Percentiles rank a stretch among this genome's conserved stretches.
Evolutionary conservation across 2,113 vertebrate genomes (phyloP).

Genomic region (Isurus oxyrinchus): DNA sequence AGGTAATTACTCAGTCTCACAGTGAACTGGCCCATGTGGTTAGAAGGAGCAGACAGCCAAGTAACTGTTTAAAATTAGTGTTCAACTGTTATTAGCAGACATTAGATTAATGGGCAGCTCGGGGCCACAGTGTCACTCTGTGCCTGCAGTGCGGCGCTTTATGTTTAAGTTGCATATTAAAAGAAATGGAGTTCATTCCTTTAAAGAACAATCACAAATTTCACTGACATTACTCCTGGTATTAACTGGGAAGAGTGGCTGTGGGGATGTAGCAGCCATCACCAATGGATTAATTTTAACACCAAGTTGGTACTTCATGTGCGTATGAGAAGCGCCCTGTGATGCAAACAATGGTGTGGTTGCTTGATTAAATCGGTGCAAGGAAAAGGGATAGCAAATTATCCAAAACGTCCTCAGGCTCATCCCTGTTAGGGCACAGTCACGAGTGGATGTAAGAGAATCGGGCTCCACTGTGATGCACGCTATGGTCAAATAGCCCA

Average conservation of each 20-base stretch:
- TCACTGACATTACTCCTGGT: background rate
- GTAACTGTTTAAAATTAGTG: constrained; percentile 16
- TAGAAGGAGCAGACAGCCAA: background rate
- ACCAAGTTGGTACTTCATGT: background rate
- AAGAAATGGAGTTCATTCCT: background rate
- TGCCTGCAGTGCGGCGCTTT: background rate
- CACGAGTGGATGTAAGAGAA: background rate
- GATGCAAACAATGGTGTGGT: background rate
- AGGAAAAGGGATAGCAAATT: background rate
- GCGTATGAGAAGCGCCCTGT: background rate
- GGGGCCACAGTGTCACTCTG: background rate
- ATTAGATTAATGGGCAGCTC: constrained; percentile 21
- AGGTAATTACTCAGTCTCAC: constrained; percentile 4
- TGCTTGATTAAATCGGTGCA: background rate
- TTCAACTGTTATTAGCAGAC: background rate
- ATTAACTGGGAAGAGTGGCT: background rate
- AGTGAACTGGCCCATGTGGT: background rate
- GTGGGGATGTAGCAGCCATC: too few species aligned
- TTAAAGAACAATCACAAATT: background rate
- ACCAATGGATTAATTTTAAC: background rate
- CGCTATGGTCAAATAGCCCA: background rate
- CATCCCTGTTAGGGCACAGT: background rate
- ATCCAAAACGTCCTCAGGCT: background rate
- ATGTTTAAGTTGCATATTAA: background rate
- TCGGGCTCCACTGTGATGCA: background rate